Base-by-base conservation (phyloP, 2,113 vertebrate genomes). In the Syrmaticus mikado region DNA sequence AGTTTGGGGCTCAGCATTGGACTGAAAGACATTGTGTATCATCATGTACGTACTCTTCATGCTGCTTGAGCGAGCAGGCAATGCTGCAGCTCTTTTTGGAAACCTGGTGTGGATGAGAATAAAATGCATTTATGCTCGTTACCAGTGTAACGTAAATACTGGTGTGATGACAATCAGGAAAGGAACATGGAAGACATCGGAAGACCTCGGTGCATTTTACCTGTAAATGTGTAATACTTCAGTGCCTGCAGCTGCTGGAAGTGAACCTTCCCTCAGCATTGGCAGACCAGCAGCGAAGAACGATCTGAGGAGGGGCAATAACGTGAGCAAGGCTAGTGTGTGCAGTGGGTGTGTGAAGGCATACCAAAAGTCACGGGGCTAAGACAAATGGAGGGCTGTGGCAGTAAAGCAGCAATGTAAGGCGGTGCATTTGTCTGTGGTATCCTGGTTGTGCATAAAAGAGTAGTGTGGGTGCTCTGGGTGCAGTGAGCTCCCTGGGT, bases 41-140 rank as follows among this genome's bases (percentile, higher is more conserved):
- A 5, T 38, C 34, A 32, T 18, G 25, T 78, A 66, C 38, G 20
- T 40, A 4, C 38, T 45, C 24, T 70, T 58, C 41, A 3, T 16
- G 17, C 28, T 8, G 4, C 25, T 38, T 24, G 2, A 30, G 11
- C 0, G 0, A 66, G 75, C 60, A 78, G 55, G 73, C 46, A 28
- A 80, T 77, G 60, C 32, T 67, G 68, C 60, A 50, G 34, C 57
- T 87, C 57, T 71, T 73, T 6, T 1, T 3, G 43, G 30, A 64
- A 38, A 36, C 7, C 62, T 57, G 32, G 36, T n/a, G 6, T 81
- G 36, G 40, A 3, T 12, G 30, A 27, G 70, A 52, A 53, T 30
- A 80, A 82, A 80, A 25, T 2, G 0, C 32, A 3, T 71, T 78
- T 71, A 15, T 77, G 55, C 45, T 50, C 10, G 1, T 41, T 28